Conservation (phyloP, 2,888 invertebrate genomes). For the Acanthosepion esculentum region DNA sequence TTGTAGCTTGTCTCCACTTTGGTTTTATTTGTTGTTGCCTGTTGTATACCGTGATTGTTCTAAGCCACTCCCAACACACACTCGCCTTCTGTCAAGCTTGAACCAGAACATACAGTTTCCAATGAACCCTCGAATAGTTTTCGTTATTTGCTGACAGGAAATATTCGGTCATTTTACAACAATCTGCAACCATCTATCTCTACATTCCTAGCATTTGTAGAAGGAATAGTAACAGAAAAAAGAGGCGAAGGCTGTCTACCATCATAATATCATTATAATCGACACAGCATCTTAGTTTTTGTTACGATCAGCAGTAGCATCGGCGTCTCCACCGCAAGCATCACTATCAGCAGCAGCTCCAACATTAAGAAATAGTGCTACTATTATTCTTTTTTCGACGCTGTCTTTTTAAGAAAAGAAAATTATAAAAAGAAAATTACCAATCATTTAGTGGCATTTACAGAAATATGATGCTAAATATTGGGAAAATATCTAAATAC, state of each 20-base stretch:
- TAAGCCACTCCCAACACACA: background rate
- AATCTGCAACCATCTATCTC: background rate
- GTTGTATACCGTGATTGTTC: background rate
- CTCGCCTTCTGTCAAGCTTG: background rate
- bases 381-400: too few species aligned
- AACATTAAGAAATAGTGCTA: too few species aligned
- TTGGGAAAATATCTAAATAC: too few species aligned
- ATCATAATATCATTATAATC: background rate
- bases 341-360: too few species aligned
- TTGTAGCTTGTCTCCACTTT: background rate
- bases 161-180: conserved; percentile 18
- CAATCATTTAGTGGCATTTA: too few species aligned
- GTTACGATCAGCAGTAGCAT: too few species aligned
- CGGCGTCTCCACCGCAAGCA: too few species aligned
- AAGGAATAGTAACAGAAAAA: background rate
- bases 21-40: background rate
- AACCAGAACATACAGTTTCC: background rate
- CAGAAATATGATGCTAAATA: too few species aligned
- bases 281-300: background rate
- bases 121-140: conserved; percentile 33
- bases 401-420: too few species aligned
- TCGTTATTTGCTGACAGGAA: background rate
- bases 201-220: background rate
- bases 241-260: background rate
- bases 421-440: too few species aligned